These are phyloP conservation scores for Trematomus loennbergii DNA, from an alignment of 2,113 vertebrate species.

Conservation along the genomic window DNA sequence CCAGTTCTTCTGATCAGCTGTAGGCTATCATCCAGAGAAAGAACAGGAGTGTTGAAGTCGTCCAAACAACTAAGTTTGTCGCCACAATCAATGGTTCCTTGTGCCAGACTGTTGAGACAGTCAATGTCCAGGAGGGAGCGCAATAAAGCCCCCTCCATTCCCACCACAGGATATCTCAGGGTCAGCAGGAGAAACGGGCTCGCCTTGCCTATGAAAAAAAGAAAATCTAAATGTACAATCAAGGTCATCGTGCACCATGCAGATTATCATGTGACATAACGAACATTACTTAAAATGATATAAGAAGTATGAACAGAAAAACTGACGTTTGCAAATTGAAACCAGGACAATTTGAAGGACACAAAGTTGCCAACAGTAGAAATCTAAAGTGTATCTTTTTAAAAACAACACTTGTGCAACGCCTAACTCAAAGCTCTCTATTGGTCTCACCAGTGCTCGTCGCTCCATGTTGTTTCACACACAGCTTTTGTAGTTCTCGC, in stretches of 20 bases:
- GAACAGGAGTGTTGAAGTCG: slow-evolving; percentile 24
- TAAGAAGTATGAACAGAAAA: not conserved
- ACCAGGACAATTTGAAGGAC: not conserved
- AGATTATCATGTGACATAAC: not conserved
- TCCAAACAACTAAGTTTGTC: not conserved
- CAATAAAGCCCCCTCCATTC: slow-evolving; percentile 74
- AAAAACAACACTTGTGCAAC: not conserved
- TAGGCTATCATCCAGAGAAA: slow-evolving; percentile 69
- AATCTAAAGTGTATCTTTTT: not conserved
- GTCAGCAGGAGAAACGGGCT: slow-evolving; percentile 79
- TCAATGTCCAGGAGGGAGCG: slow-evolving; percentile 79
- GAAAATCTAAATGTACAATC: not conserved
- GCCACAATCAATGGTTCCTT: not conserved
- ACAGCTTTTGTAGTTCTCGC: slow-evolving; percentile 56
- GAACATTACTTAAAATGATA: not conserved
- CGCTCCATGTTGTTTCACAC: not conserved
- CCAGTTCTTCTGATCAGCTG: slow-evolving; percentile 64
- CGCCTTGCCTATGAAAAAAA: slow-evolving; percentile 54
- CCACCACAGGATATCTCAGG: slow-evolving; percentile 62
- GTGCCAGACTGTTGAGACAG: slow-evolving; percentile 56
- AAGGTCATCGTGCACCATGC: not conserved
- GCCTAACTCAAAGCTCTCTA: too few relatives aligned
- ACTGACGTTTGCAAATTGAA: not conserved
- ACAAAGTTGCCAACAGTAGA: not conserved
- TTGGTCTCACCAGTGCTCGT: slow-evolving; percentile 51